Evolutionary conservation across 2,113 vertebrate genomes (phyloP), one percentile per base, ranked within the genome.

Genomic region (Delphinapterus leucas): DNA sequence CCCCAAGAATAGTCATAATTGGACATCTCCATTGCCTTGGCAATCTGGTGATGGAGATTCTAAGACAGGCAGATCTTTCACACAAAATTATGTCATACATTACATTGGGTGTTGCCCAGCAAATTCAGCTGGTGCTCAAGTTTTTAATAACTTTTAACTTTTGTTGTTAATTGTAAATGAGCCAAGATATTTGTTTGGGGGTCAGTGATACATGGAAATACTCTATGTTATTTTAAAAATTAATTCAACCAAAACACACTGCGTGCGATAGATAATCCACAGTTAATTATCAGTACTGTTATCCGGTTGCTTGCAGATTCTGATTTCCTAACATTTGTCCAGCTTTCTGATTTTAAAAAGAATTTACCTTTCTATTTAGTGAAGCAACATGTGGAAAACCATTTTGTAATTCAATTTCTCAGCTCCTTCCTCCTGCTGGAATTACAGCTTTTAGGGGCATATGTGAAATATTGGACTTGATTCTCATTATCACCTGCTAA

Each of bases 401-500:
- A 77, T 77, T 92, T 76, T 87, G 8, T 65, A 87, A 90, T 74
- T 97, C 94, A 47, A 95, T 96, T 97, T 97, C 88, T 97, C 67
- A 95, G 93, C 88, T 81, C 60, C 71, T 95, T 96, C 68, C 47
- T 82, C 65, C 83, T 85, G 76, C 71, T 84, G 53, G 4, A 98
- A 97, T 68, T 97, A 92, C 93, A 97, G 96, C 60, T 98, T 98
- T 98, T 83, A 98, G 93, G 97, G 73, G 80, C 88, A 63, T 58
- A 98, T 93, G 85, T 95, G 97, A 98, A 98, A 97, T 97, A 97
- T 90, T 98, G 96, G 97, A 96, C 95, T 94, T 93, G 71, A 70
- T 98, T 97, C 97, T 98, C 97, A 98, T 99, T 98, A 98, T 98
- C 98, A 98, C 97, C 93, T 98, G 76, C 68, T 99, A 98, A 99